Conservation (phyloP, 1,140 invertebrate genomes). For the Magallana gigas region DNA sequence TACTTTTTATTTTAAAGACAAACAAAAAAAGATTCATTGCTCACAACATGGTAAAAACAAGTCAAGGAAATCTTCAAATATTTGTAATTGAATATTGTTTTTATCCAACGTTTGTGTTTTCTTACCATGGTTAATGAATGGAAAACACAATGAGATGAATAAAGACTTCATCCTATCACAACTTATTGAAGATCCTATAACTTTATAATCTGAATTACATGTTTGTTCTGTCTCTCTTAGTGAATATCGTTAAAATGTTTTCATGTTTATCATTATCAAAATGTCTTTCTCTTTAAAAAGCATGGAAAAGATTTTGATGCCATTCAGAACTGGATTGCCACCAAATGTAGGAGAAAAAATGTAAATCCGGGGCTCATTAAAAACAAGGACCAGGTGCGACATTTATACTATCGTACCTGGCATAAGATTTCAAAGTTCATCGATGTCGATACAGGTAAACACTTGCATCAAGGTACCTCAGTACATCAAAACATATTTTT, state of each 20-base stretch:
- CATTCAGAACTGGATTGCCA: slow-evolving; percentile 90
- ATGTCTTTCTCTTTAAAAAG: slow-evolving; percentile 76
- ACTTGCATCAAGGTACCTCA: neutral
- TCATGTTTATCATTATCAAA: too few relatives aligned
- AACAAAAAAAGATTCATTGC: too few relatives aligned
- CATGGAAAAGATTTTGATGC: slow-evolving; percentile 97
- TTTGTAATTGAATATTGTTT: neutral
- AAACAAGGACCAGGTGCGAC: slow-evolving; percentile 95
- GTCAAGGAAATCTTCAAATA: neutral
- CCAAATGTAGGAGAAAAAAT: slow-evolving; percentile 88
- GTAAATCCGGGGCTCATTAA: slow-evolving; percentile 84
- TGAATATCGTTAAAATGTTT: too few relatives aligned
- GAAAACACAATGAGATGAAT: too few relatives aligned
- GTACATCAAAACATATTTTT: neutral
- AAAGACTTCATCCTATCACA: too few relatives aligned
- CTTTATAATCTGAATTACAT: too few relatives aligned
- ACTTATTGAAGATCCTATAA: too few relatives aligned
- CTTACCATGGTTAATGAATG: too few relatives aligned
- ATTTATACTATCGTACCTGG: slow-evolving; percentile 97
- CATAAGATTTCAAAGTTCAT: slow-evolving; percentile 96
- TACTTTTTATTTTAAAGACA: too few relatives aligned
- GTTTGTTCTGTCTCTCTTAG: too few relatives aligned
- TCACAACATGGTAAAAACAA: too few relatives aligned
- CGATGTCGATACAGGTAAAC: slow-evolving; percentile 90
- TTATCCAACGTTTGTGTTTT: too few relatives aligned